These are phyloP conservation scores for Drosophila helvetica DNA, from an alignment of 2,888 invertebrate genomes.

Conservation along the genomic window DNA sequence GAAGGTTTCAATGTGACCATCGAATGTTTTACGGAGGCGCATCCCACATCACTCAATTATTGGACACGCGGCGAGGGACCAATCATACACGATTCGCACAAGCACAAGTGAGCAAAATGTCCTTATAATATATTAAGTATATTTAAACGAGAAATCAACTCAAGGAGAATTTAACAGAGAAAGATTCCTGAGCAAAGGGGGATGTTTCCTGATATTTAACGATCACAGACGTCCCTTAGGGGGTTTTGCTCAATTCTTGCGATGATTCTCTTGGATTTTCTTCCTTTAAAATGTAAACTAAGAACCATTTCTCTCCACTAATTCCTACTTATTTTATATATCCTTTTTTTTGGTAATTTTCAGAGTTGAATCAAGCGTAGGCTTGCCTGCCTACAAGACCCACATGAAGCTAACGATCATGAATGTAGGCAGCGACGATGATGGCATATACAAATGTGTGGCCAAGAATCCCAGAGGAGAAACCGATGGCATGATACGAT, in stretches of 20 bases:
- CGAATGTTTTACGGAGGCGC: conserved; percentile 96
- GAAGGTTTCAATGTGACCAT: conserved; percentile 92
- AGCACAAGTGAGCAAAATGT: conserved; percentile 87
- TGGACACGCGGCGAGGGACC: conserved; percentile 95
- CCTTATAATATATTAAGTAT: neutral
- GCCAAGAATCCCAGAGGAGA: conserved; percentile 95
- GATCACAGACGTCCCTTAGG: no score
- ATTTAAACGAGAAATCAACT: neutral
- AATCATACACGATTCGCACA: conserved; percentile 93
- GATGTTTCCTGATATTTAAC: neutral
- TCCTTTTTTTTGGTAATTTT: neutral
- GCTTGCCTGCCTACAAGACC: conserved; percentile 91
- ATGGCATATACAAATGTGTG: conserved; percentile 93
- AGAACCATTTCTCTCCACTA: neutral
- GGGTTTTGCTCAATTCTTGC: no score
- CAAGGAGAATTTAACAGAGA: neutral
- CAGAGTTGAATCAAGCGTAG: conserved; percentile 87
- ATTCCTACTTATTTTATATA: neutral
- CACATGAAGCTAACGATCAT: conserved; percentile 93
- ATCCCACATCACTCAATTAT: conserved; percentile 94
- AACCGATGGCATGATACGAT: conserved; percentile 93
- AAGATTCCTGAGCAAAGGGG: neutral
- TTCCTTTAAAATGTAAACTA: neutral
- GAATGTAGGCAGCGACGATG: conserved; percentile 91
- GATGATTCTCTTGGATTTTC: neutral